Evolutionary conservation across 2,888 invertebrate species (phyloP).

Genomic region (Mechanitis mazaeus): DNA sequence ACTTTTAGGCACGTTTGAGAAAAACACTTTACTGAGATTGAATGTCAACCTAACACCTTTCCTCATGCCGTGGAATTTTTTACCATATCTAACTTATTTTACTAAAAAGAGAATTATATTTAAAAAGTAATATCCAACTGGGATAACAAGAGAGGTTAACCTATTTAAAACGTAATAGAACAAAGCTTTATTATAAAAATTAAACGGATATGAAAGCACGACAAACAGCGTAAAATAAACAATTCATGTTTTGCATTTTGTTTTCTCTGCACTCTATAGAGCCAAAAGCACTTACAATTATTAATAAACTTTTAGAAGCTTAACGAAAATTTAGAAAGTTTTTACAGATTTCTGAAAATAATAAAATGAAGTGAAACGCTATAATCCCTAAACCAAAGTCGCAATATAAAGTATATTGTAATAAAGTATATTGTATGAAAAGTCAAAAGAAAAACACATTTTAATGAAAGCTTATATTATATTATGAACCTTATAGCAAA

Average conservation of each 20-base stretch:
- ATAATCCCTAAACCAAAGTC: background rate
- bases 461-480: too few species aligned
- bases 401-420: too few species aligned
- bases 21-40: too few species aligned
- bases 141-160: background rate
- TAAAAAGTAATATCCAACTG: background rate
- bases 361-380: background rate
- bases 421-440: too few species aligned
- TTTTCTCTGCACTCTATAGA: conserved; percentile 10
- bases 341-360: background rate
- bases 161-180: conserved; percentile 3
- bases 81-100: too few species aligned
- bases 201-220: conserved; percentile 5
- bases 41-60: too few species aligned
- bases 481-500: too few species aligned
- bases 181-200: conserved; percentile 1
- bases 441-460: too few species aligned
- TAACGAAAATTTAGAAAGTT: conserved; percentile 5
- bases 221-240: conserved; percentile 20
- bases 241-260: conserved; percentile 16
- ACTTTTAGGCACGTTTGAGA: too few species aligned
- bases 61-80: too few species aligned
- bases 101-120: background rate
- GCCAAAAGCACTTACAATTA: conserved; percentile 15
- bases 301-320: conserved; percentile 12